A percentile compares a stretch with the other conserved stretches of the same genome.
These are phyloP conservation scores for Lasioglossum zephyrum DNA, from an alignment of 2,888 invertebrate genomes.

Conservation along the genomic window DNA sequence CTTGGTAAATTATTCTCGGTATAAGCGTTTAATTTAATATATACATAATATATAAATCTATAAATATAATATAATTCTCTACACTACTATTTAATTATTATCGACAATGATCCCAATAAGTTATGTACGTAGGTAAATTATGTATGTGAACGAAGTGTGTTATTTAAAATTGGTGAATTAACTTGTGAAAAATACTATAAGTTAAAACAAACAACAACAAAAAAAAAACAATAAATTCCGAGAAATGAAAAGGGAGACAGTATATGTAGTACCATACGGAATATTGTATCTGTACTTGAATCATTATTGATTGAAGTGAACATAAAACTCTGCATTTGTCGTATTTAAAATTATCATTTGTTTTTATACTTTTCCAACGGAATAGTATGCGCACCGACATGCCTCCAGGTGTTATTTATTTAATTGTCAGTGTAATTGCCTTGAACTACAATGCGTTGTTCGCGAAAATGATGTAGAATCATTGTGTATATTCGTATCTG, in stretches of 20 bases:
- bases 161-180: slow-evolving; percentile 57
- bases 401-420: slow-evolving; percentile 51
- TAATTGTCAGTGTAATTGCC: slow-evolving; percentile 43
- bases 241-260: slow-evolving; percentile 22
- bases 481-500: slow-evolving; percentile 53
- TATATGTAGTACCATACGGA: not conserved
- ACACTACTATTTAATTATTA: slow-evolving; percentile 62
- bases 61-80: slow-evolving; percentile 63
- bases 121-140: slow-evolving; percentile 59
- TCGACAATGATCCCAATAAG: slow-evolving; percentile 56
- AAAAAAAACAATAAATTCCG: slow-evolving; percentile 4
- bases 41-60: slow-evolving; percentile 50
- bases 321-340: slow-evolving; percentile 49
- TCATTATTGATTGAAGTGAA: slow-evolving; percentile 31
- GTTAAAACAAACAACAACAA: slow-evolving; percentile 21
- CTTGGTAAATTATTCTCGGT: slow-evolving; percentile 59
- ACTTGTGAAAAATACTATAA: slow-evolving; percentile 29
- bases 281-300: slow-evolving; percentile 28
- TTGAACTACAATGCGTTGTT: slow-evolving; percentile 48
- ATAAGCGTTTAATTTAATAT: slow-evolving; percentile 61
- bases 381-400: slow-evolving; percentile 12
- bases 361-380: slow-evolving; percentile 69
- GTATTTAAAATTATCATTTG: slow-evolving; percentile 50
- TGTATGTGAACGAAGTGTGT: slow-evolving; percentile 60
- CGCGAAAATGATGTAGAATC: slow-evolving; percentile 36